A percentile compares a stretch with the other conserved stretches of the same genome.
Conservation (phyloP, 2,797 vertebrate genomes). For the Orientallactaga sibirica region DNA sequence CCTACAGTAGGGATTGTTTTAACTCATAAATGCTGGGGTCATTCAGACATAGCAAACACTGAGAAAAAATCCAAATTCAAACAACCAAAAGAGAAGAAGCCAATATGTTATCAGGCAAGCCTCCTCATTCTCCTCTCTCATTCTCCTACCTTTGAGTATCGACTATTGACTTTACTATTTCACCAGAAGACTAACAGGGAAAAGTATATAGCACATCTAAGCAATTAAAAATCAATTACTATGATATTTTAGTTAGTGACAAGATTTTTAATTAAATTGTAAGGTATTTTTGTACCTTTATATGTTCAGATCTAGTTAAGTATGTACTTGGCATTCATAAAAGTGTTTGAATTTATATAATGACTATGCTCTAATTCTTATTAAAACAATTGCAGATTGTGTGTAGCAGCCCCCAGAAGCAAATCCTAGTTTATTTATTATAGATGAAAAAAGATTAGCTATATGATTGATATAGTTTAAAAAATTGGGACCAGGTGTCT, state of each 20-base stretch:
- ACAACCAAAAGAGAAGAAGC: not conserved
- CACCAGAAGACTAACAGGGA: not conserved
- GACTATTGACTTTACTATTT: not conserved
- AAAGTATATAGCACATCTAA: not conserved
- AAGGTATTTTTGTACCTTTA: constrained; percentile 6
- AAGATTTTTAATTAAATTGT: constrained; percentile 25
- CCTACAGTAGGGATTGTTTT: not conserved
- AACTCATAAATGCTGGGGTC: not conserved
- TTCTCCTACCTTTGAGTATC: not conserved
- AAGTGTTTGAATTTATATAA: constrained; percentile 12
- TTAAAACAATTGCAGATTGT: constrained; percentile 4
- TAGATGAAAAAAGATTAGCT: not conserved
- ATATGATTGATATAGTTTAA: not conserved
- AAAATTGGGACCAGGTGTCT: not conserved
- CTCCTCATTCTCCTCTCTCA: not conserved
- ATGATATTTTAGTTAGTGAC: constrained; percentile 13
- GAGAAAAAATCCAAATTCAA: not conserved
- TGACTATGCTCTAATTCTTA: not conserved
- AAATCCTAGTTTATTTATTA: not conserved
- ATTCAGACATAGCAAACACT: not conserved
- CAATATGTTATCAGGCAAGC: not conserved
- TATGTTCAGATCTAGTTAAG: constrained; percentile 14
- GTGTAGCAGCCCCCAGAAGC: not conserved
- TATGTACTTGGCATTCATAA: constrained; percentile 31
- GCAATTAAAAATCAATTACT: constrained; percentile 37